Base-by-base conservation (phyloP, 2,888 invertebrate genomes). In the Nemotelus nigrinus region DNA sequence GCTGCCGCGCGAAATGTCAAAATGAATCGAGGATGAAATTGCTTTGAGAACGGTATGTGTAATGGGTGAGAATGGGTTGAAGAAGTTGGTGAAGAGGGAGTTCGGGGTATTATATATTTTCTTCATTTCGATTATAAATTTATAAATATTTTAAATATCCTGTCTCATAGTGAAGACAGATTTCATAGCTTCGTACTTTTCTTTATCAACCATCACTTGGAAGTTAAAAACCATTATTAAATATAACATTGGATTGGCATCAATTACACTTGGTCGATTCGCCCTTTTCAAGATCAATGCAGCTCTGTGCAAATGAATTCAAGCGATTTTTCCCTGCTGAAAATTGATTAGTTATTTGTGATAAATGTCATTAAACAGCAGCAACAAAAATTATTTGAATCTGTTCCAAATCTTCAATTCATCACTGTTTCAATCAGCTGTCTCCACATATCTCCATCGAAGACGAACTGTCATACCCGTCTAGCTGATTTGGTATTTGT, bases 361-460 rank as follows among this genome's bases (percentile, higher is more conserved):
- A 25, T 25, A 25, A 1, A 25, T 25, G 0, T 25, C 25, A 25
- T 25, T 25, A 25, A 25, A 25, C 25, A 25, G 25, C 25, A 25
- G 1, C 25, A 25, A 25, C 25, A 1, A 25, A 25, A 25, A 25
- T 25, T 25, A 25, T 25, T 25, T 25, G 25, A 25, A 25, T 25
- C 25, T 25, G 25, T 25, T 25, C 25, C 25, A 25, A 25, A 25
- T 25, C 25, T 64, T 44, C 5, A 44, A 10, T 10, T 3, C 45
- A 41, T 41, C 64, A 64, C 41, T 63, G 63, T 63, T 43, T 57
- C 44, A 6, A 64, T 44, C 64, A 64, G 64, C 64, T 64, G 64
- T 6, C 25, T 44, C 39, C 63, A 39, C 63, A 10, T 45, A n/a
- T 44, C 64, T 57, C 57, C 3, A 7, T 57, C 57, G 25, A 25